Percentiles rank a stretch among this genome's conserved stretches.
phyloP scores from a whole-genome alignment of 2,797 vertebrate species.

The Morelia viridis region DNA sequence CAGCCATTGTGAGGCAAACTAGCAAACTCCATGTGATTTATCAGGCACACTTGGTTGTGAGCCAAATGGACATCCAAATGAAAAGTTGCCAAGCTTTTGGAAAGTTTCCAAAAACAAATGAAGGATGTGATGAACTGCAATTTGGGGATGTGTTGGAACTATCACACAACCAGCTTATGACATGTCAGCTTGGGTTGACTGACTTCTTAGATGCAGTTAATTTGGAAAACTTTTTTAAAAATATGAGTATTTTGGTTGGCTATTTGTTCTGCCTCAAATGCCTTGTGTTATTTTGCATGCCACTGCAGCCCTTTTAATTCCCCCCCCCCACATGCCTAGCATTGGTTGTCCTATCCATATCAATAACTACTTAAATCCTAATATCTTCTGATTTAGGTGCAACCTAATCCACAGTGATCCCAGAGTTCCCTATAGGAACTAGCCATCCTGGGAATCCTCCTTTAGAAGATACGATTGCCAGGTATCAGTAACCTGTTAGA shows the following conservation, averaged over 20 bases:
- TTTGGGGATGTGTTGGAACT: not conserved
- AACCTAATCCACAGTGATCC: not conserved
- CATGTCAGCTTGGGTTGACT: not conserved
- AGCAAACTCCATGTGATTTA: not conserved
- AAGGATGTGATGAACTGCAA: not conserved
- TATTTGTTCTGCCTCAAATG: not conserved
- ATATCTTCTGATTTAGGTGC: not conserved
- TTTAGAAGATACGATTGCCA: not conserved
- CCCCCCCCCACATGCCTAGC: too few species aligned
- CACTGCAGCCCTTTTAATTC: not conserved
- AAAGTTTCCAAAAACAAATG: not conserved
- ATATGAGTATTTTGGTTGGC: not conserved
- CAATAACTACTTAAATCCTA: not conserved
- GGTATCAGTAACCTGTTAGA: not conserved
- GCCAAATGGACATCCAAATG: not conserved
- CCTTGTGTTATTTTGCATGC: not conserved
- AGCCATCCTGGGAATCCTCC: not conserved
- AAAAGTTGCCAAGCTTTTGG: not conserved
- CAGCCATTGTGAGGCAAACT: not conserved
- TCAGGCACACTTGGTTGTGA: not conserved
- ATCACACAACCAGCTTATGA: not conserved
- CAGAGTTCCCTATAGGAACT: not conserved
- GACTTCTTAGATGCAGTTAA: not conserved
- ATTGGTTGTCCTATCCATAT: not conserved
- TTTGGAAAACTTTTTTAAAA: not conserved